phyloP scores from a whole-genome alignment of 30 jellyfish, hydroid and myxozoan genomes.

The Hydractinia symbiolongicarpus region DNA sequence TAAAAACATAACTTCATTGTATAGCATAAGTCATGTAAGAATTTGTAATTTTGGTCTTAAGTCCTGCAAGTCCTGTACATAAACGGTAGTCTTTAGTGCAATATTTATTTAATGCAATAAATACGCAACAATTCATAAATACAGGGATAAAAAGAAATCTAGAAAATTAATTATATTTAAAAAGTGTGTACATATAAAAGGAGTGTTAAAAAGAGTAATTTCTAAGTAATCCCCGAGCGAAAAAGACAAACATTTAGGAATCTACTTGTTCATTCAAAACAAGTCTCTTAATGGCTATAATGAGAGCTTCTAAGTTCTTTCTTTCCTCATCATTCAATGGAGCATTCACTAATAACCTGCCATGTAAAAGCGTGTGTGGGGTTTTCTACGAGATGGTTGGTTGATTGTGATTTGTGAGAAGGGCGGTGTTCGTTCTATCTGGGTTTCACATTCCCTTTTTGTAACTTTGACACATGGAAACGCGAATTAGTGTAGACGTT shows the following conservation, averaged over 20 bases:
- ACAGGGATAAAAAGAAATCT: neutral
- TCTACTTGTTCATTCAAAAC: no score
- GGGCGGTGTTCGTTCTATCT: slow-evolving; percentile 8
- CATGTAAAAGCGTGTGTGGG: no score
- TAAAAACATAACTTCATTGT: no score
- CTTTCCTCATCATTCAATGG: slow-evolving; percentile 2
- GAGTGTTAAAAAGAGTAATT: no score
- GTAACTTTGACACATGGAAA: neutral
- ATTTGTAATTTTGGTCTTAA: no score
- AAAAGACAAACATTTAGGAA: neutral
- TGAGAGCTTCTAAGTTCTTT: neutral
- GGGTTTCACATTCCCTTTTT: neutral
- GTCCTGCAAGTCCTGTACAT: no score
- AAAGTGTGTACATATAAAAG: no score
- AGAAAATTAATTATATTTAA: no score
- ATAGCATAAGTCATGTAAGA: no score
- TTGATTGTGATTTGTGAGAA: neutral
- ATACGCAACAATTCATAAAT: no score
- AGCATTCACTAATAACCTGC: neutral
- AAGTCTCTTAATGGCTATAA: neutral
- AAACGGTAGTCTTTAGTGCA: no score
- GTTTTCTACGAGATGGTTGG: no score
- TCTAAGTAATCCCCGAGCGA: neutral
- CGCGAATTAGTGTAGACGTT: neutral
- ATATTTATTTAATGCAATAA: neutral